A percentile compares a stretch with the other conserved stretches of the same genome.
phyloP scores from a whole-genome alignment of 2,113 vertebrate genomes.

The Mormyrus lacerda region DNA sequence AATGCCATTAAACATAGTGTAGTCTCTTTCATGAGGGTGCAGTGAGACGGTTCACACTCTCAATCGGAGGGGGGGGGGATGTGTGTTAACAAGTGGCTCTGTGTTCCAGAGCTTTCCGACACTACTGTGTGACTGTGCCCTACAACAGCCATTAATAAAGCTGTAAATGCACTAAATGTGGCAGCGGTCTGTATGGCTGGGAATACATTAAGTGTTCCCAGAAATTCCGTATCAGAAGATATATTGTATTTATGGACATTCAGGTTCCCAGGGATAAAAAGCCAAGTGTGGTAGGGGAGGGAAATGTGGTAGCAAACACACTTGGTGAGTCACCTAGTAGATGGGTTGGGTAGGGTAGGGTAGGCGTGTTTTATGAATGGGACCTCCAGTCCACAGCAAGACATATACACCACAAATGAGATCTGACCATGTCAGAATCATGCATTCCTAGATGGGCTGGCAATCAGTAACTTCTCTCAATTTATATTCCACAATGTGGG shows the following conservation, averaged over 20 bases:
- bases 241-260: background rate
- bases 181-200: background rate
- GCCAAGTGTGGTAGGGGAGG: background rate
- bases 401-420: background rate
- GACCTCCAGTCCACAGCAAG: background rate
- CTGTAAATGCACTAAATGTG: background rate
- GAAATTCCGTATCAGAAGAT: background rate
- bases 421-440: background rate
- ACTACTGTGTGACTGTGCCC: background rate
- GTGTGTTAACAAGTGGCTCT: background rate
- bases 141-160: background rate
- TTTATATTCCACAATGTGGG: background rate
- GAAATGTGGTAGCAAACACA: background rate
- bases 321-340: background rate
- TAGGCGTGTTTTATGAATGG: background rate
- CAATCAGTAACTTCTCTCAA: background rate
- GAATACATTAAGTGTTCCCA: background rate
- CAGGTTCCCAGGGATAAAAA: background rate
- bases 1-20: background rate
- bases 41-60: background rate
- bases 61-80: background rate
- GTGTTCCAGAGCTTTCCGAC: background rate
- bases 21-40: background rate
- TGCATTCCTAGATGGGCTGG: background rate
- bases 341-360: background rate